Conservation (phyloP, 1,140 invertebrate genomes). For the Drosophila nikananu region DNA sequence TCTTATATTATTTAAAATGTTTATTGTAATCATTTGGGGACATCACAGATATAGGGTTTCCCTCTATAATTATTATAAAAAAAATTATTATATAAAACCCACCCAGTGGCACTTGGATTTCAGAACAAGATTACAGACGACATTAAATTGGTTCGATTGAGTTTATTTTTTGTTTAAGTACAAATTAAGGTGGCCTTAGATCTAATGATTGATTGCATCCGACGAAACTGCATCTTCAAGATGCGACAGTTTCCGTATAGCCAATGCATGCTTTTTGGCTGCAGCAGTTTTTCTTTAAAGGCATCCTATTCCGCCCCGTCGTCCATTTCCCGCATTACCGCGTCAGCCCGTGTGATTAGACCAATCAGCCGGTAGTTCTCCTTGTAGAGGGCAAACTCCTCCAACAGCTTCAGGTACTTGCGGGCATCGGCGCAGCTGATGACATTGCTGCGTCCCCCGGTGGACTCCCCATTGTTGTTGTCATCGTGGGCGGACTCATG, state of each 20-base stretch:
- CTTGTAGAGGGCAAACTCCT: conserved; percentile 76
- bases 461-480: conserved; percentile 58
- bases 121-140: not conserved
- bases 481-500: conserved; percentile 49
- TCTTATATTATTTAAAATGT: too few species aligned
- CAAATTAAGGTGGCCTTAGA: conserved; percentile 53
- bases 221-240: conserved; percentile 69
- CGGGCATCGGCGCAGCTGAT: conserved; percentile 73
- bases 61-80: not conserved
- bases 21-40: too few species aligned
- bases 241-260: conserved; percentile 29
- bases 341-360: conserved; percentile 76
- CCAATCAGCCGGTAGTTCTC: conserved; percentile 79
- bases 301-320: conserved; percentile 41
- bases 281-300: conserved; percentile 11
- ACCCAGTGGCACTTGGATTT: not conserved
- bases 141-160: conserved; percentile 40
- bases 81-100: not conserved
- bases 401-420: conserved; percentile 76
- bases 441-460: conserved; percentile 27
- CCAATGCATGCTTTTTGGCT: conserved; percentile 35
- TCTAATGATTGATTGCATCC: conserved; percentile 72
- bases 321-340: conserved; percentile 76
- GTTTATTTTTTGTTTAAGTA: conserved; percentile 73
- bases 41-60: not conserved